A percentile compares a stretch with the other conserved stretches of the same genome.
phyloP scores from a whole-genome alignment of 2,888 invertebrate genomes.

The Patella depressa region DNA sequence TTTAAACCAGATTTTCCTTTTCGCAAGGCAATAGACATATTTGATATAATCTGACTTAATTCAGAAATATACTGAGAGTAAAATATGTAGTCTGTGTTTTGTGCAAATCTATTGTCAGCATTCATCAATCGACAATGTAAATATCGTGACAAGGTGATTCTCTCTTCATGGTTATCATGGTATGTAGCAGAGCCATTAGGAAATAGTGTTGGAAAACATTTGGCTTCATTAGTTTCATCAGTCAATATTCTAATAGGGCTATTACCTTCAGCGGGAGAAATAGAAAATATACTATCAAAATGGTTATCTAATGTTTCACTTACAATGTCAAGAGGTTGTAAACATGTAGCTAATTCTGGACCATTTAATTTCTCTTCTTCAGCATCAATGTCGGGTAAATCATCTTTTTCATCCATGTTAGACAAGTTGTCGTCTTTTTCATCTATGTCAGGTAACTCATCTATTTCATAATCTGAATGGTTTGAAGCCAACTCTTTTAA shows the following conservation, averaged over 20 bases:
- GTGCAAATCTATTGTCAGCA: conserved; percentile 26
- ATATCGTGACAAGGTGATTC: conserved; percentile 21
- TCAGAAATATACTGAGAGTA: conserved; percentile 31
- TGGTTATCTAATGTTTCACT: conserved; percentile 26
- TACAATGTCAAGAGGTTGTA: conserved; percentile 32
- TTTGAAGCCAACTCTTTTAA: background rate
- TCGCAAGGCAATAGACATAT: conserved; percentile 25
- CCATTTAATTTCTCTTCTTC: background rate
- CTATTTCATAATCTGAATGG: background rate
- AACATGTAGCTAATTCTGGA: conserved; percentile 24
- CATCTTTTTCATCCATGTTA: background rate
- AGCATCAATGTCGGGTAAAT: background rate
- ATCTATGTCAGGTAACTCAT: background rate
- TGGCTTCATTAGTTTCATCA: conserved; percentile 24
- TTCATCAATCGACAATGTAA: conserved; percentile 23
- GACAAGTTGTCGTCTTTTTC: background rate
- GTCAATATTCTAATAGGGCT: conserved; percentile 24
- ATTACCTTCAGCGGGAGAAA: conserved; percentile 35
- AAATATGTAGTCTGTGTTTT: conserved; percentile 27
- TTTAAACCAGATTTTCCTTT: conserved; percentile 20
- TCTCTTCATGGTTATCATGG: conserved; percentile 15
- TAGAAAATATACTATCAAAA: conserved; percentile 25
- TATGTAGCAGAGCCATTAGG: conserved; percentile 21
- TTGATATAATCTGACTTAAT: conserved; percentile 23
- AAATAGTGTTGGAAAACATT: conserved; percentile 28